Conservation (phyloP, 2,113 vertebrate genomes). For the Antigone vipio region DNA sequence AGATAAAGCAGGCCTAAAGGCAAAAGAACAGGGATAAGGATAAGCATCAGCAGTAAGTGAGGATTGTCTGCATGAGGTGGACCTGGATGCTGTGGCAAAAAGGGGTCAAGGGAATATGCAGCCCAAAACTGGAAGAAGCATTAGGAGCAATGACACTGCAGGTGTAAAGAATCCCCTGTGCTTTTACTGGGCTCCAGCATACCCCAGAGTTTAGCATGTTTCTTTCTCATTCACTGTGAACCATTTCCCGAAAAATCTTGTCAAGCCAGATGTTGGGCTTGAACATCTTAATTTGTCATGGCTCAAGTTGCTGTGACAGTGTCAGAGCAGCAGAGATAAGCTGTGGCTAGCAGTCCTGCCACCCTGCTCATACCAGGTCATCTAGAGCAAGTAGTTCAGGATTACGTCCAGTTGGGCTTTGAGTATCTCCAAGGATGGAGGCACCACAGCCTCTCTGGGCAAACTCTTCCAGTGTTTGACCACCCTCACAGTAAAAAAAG, state of each 20-base stretch:
- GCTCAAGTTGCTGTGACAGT: background rate
- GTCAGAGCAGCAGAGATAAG: background rate
- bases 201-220: background rate
- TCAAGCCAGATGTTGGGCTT: background rate
- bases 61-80: background rate
- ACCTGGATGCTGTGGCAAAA: background rate
- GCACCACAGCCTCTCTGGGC: background rate
- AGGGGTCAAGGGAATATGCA: background rate
- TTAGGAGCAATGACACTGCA: background rate
- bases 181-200: background rate
- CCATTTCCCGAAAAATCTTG: background rate
- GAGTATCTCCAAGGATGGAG: background rate
- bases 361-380: background rate
- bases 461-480: background rate
- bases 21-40: background rate
- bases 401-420: background rate
- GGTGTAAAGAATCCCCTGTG: background rate
- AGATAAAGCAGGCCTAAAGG: background rate
- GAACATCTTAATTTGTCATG: background rate
- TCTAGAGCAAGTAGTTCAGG: background rate
- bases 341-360: background rate
- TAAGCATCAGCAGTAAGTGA: background rate
- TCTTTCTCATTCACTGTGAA: background rate
- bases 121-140: background rate
- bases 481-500: background rate